A percentile compares a stretch with the other conserved stretches of the same genome.
These are phyloP conservation scores for Porites rus DNA, from an alignment of 92 coral and sea anemone genomes.

Conservation along the genomic window DNA sequence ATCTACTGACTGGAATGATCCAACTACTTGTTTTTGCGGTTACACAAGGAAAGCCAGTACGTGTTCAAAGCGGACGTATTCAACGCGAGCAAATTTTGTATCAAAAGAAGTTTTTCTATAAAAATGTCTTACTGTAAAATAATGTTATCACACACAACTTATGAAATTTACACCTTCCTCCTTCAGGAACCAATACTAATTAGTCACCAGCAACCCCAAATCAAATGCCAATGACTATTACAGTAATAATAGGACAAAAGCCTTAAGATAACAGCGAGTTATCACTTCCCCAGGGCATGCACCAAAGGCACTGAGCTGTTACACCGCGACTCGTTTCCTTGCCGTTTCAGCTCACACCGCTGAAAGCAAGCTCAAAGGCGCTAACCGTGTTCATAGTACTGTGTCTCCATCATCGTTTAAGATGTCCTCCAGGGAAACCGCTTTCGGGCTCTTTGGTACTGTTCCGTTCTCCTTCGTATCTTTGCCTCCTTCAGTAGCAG, in stretches of 20 bases:
- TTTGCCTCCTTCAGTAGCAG: not conserved
- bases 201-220: not conserved
- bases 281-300: not conserved
- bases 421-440: slow-evolving; percentile 21
- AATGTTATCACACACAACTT: not conserved
- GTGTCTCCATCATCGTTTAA: slow-evolving; percentile 20
- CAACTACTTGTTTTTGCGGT: not conserved
- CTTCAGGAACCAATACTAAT: not conserved
- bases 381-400: not conserved
- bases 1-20: not conserved
- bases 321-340: not conserved
- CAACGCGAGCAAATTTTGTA: slow-evolving; percentile 9
- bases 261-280: not conserved
- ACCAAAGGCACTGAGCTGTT: too few species aligned
- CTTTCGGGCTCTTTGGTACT: slow-evolving; percentile 10
- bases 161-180: slow-evolving; percentile 11
- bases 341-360: not conserved
- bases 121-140: slow-evolving; percentile 28
- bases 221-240: not conserved
- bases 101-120: slow-evolving; percentile 22
- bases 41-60: not conserved
- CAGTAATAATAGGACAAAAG: not conserved
- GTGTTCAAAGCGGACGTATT: slow-evolving; percentile 4
- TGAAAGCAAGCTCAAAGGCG: not conserved
- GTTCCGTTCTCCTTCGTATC: slow-evolving; percentile 6